These are phyloP conservation scores for Intellagama lesueurii DNA, from an alignment of 2,797 vertebrate species.

Conservation along the genomic window DNA sequence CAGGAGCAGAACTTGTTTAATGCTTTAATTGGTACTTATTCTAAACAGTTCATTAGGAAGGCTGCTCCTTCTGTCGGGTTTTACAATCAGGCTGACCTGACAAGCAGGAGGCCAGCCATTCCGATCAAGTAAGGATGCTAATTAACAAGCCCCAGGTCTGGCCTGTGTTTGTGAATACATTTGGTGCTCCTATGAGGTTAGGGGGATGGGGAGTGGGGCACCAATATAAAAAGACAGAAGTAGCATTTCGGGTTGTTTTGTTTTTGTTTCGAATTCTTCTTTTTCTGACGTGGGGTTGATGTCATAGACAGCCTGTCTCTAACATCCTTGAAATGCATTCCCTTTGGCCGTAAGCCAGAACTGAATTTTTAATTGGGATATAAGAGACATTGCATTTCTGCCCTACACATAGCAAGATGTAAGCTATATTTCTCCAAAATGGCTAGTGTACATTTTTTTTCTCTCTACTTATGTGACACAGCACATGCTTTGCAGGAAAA, in stretches of 20 bases:
- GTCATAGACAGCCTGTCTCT: neutral
- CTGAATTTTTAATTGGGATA: neutral
- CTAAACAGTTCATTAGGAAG: slow-evolving; percentile 73
- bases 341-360: neutral
- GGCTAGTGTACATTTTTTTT: too few species aligned
- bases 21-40: slow-evolving; percentile 74
- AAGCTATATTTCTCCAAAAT: neutral
- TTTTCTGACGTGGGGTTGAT: neutral
- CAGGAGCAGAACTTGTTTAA: slow-evolving; percentile 58
- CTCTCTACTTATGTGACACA: neutral
- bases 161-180: slow-evolving; percentile 19
- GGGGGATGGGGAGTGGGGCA: neutral
- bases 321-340: neutral
- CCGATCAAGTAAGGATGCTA: slow-evolving; percentile 46
- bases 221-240: neutral
- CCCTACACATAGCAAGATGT: neutral
- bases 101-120: slow-evolving; percentile 43
- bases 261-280: neutral
- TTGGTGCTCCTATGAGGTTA: slow-evolving; percentile 6
- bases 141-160: slow-evolving; percentile 62
- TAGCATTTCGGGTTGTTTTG: neutral
- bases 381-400: neutral
- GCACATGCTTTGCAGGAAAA: neutral
- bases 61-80: slow-evolving; percentile 58
- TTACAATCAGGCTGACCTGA: slow-evolving; percentile 55